These are phyloP conservation scores for Anthonomus grandis DNA, from an alignment of 1,140 invertebrate genomes.

Conservation along the genomic window DNA sequence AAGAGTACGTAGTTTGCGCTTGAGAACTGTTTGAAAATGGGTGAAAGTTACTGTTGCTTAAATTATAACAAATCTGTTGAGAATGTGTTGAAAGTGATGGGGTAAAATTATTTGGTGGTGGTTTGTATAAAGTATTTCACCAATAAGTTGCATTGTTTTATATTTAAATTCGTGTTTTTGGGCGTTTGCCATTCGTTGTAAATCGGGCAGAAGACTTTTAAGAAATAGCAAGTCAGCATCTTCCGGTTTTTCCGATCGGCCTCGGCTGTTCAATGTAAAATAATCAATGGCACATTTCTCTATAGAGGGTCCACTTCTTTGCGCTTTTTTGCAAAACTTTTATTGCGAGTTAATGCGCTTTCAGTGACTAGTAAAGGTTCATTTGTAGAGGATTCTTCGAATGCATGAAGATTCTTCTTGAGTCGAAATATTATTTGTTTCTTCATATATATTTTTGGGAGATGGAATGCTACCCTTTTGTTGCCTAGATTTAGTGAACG, in stretches of 20 bases:
- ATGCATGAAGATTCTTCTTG: constrained; percentile 12
- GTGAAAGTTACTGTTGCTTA: no score
- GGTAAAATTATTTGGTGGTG: no score
- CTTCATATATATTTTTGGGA: constrained; percentile 16
- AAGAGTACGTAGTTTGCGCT: no score
- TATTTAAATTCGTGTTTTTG: constrained; percentile 12
- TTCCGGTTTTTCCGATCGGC: constrained; percentile 4
- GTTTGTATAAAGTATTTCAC: no score
- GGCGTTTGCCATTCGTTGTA: constrained; percentile 8
- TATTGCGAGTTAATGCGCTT: constrained; percentile 5
- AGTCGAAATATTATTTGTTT: constrained; percentile 1
- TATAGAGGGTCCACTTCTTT: constrained; percentile 7
- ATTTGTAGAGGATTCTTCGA: constrained; percentile 18
- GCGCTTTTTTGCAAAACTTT: constrained; percentile 1
- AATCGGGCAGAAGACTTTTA: constrained; percentile 14
- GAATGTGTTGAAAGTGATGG: no score
- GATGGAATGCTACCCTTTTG: constrained; percentile 16
- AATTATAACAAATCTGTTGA: no score
- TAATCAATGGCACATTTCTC: constrained; percentile 18
- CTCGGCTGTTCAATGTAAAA: constrained; percentile 5
- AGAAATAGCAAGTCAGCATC: constrained; percentile 15
- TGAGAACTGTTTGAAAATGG: no score
- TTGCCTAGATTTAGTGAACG: constrained; percentile 17
- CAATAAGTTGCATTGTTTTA: no score
- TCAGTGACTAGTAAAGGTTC: constrained; percentile 9